phyloP scores from a whole-genome alignment of 2,113 vertebrate genomes.

The Cephalopholis sonnerati region DNA sequence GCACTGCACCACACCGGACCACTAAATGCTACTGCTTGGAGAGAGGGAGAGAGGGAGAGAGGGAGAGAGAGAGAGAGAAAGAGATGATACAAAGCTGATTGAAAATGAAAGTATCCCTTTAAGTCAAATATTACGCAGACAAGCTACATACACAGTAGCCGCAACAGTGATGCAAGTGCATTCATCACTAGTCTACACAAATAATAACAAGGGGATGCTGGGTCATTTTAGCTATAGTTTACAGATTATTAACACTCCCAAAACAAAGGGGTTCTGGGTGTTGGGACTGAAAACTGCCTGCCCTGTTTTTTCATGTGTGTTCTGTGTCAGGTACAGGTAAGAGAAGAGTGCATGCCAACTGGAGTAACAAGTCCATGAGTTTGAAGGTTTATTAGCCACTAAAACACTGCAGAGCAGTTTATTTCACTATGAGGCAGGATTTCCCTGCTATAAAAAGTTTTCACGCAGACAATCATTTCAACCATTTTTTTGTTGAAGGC shows the following conservation, averaged over 20 bases:
- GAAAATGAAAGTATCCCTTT: too few relatives aligned
- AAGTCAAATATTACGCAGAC: not conserved
- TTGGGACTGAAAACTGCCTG: not conserved
- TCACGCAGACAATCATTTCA: not conserved
- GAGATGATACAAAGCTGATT: too few relatives aligned
- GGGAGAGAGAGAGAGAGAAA: too few relatives aligned
- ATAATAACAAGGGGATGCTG: not conserved
- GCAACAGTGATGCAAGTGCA: not conserved
- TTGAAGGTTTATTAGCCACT: not conserved
- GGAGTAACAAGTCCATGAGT: not conserved
- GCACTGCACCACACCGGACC: too few relatives aligned
- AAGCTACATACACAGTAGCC: not conserved
- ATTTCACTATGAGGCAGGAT: not conserved
- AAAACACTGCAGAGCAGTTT: constrained; percentile 1
- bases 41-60: too few relatives aligned
- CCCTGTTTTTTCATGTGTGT: not conserved
- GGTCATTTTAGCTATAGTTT: not conserved
- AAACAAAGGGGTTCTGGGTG: not conserved
- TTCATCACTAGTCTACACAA: not conserved
- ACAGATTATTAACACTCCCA: not conserved
- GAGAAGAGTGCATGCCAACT: not conserved
- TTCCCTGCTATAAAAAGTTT: not conserved
- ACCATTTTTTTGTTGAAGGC: not conserved
- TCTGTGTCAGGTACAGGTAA: not conserved
- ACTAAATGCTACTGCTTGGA: too few relatives aligned